Base-by-base conservation (phyloP, 1,140 invertebrate species). In the Drosophila littoralis region DNA sequence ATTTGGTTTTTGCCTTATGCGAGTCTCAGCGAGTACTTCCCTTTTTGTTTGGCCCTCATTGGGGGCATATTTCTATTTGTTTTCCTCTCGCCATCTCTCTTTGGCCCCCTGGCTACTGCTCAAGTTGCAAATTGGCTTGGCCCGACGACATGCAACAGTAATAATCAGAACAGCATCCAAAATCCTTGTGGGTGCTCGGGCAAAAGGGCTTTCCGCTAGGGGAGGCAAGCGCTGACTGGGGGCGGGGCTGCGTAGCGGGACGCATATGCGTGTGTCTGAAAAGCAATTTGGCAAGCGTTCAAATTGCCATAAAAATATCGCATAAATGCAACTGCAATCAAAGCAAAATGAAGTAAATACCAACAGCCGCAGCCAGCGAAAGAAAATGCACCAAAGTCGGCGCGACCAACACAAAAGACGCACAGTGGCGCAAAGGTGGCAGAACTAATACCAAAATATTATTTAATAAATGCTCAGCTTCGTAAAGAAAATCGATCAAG, bases 251-350 rank as follows among this genome's bases (percentile, higher is more conserved):
- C 33, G 13, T 40, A 32, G 5, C n/a, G 45, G n/a, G 45, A 54
- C 43, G 42, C 61, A 66, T 40, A 45, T 76, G 72, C 58, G 73
- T 80, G 81, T 69, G 81, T 63, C 59, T 77, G 68, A 75, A 85
- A 74, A 85, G 77, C 81, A 52, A 81, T 84, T 84, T 84, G 81
- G 81, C 81, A 84, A 66, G 77, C 81, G 69, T 85, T 84, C 81
- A 84, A 84, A 80, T 85, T 54, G 78, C 74, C 59, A 66, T 65
- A 77, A 84, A 77, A 70, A 59, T 74, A 77, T 81, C 50, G 63
- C 81, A 79, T 64, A 84, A 84, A 84, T 80, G 73, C 77, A 80
- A 73, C 64, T 80, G 81, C 73, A 83, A 72, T 76, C 61, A 72
- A 76, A 67, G 61, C 46, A 57, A 72, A 73, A 68, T 63, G 45